Evolutionary conservation across 2,888 invertebrate genomes (phyloP).

Genomic region (Sphecodes monilicornis): DNA sequence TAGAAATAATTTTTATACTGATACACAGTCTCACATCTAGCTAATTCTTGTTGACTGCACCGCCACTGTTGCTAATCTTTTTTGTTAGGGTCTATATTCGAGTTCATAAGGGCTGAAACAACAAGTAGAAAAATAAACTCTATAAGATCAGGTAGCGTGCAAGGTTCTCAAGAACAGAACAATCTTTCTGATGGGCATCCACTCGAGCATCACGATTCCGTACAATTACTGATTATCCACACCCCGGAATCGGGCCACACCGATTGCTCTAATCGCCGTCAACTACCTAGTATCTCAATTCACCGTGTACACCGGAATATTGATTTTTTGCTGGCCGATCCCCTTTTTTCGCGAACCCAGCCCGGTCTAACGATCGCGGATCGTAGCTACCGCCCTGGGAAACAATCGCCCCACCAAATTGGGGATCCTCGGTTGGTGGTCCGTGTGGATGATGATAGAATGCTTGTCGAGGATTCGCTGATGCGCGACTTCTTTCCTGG

Average conservation of each 20-base stretch:
- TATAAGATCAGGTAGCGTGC: slow-evolving; percentile 15
- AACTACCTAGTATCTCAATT: slow-evolving; percentile 77
- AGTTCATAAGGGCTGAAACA: not conserved
- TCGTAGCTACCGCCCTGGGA: slow-evolving; percentile 30
- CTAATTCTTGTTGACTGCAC: not conserved
- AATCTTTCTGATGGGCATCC: slow-evolving; percentile 42
- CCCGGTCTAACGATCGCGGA: slow-evolving; percentile 66
- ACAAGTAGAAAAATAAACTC: not conserved
- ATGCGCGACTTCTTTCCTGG: not conserved
- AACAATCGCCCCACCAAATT: slow-evolving; percentile 30
- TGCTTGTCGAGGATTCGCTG: not conserved
- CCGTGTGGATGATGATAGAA: slow-evolving; percentile 6
- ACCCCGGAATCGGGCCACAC: slow-evolving; percentile 65
- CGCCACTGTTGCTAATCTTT: not conserved
- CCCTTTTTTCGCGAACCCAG: slow-evolving; percentile 56
- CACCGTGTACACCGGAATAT: slow-evolving; percentile 71
- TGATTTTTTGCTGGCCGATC: slow-evolving; percentile 71
- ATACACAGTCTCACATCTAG: not conserved
- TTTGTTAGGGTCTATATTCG: not conserved
- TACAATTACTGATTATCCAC: slow-evolving; percentile 77
- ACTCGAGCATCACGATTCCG: slow-evolving; percentile 67
- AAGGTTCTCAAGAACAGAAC: slow-evolving; percentile 8
- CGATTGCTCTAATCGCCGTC: slow-evolving; percentile 72
- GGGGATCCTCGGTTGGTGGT: slow-evolving; percentile 47
- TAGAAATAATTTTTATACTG: not conserved